phyloP scores from a whole-genome alignment of 2,888 invertebrate species.

The Pseudococcus longispinus region DNA sequence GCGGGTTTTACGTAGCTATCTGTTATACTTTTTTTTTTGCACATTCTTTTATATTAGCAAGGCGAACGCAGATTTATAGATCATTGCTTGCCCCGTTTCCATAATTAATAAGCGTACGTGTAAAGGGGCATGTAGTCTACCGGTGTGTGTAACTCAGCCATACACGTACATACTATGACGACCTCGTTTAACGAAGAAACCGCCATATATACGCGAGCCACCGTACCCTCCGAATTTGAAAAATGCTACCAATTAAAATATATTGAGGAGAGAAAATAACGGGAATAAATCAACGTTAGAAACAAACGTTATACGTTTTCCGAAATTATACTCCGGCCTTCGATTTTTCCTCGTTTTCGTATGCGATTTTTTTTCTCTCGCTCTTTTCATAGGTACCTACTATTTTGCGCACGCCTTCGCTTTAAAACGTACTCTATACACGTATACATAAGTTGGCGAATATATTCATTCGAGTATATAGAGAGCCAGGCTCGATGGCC shows the following conservation, averaged over 20 bases:
- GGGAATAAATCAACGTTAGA: conserved; percentile 35
- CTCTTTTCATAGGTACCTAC: not conserved
- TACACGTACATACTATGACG: not conserved
- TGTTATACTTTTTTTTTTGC: conserved; percentile 51
- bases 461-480: conserved; percentile 4
- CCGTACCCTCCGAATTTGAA: conserved; percentile 18
- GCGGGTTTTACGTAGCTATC: conserved; percentile 33
- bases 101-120: conserved; percentile 47
- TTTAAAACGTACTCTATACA: not conserved
- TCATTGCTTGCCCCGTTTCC: conserved; percentile 37
- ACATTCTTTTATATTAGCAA: conserved; percentile 39
- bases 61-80: conserved; percentile 45
- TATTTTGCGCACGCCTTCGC: not conserved
- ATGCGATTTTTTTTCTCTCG: not conserved
- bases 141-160: not conserved
- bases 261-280: conserved; percentile 34
- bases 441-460: not conserved
- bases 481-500: not conserved
- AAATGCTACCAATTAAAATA: conserved; percentile 38
- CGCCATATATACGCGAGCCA: not conserved
- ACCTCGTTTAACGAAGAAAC: conserved; percentile 29
- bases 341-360: conserved; percentile 25
- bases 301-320: conserved; percentile 29
- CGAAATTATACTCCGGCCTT: conserved; percentile 29
- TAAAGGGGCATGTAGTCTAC: not conserved